Base-by-base conservation (phyloP, 2,113 vertebrate genomes). In the Python bivittatus region DNA sequence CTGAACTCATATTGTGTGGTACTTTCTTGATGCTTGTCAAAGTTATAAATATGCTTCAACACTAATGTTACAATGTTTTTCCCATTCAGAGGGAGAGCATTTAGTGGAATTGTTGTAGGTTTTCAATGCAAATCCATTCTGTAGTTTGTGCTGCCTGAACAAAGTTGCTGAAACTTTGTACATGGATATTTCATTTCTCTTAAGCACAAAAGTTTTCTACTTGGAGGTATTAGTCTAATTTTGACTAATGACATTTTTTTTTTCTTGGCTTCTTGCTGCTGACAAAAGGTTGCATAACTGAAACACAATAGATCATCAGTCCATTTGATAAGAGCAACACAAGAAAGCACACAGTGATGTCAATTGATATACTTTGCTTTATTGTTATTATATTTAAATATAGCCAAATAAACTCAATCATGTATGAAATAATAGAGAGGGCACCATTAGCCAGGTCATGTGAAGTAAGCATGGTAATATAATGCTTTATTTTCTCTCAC, bases 61-160 rank as follows among this genome's bases (percentile, higher is more conserved):
- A 84, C 29, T 86, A 52, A n/a, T 38, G 44, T 27, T 33, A 97
- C 97, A 98, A 98, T 98, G 97, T 98, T 98, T 98, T 98, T 98
- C 97, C 98, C 97, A 98, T 98, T 99, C 98, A 98, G 97, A 98
- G 98, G 98, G 98, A 98, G 98, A 98, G 98, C 96, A 97, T 98
- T 98, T 99, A 99, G 98, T 99, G 98, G 98, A 98, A 98, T 98
- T 98, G 98, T 97, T 98, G 97, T 98, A 97, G 97, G 97, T 97
- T 97, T 97, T 96, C 97, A 97, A 96, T 97, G 96, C 97, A 96
- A 97, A 97, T 95, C 97, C 98, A 98, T 98, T 97, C 98, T 95
- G 95, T 96, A 94, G 98, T 98, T 98, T 97, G 95, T 97, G 98
- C 98, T 97, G 95, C 97, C 96, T 97, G 97, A 97, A 97, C 97